Conservation (phyloP, 64 coral and sea anemone genomes). For the Porites australiensis region DNA sequence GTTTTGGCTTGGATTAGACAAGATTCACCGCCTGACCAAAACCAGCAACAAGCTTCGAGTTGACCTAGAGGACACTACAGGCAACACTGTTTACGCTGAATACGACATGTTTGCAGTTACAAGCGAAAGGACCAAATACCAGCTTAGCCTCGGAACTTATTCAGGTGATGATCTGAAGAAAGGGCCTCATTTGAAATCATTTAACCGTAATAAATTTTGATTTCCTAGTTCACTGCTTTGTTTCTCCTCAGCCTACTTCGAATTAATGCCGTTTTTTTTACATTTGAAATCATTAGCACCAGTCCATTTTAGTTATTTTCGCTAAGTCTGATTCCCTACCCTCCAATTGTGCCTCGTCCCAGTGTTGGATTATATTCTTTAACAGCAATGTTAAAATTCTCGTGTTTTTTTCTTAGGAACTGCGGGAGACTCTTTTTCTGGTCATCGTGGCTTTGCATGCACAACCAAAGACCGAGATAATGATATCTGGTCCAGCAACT, state of each 20-base stretch:
- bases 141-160: conserved; percentile 46
- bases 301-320: too few relatives aligned
- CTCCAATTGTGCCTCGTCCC: too few relatives aligned
- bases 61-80: conserved; percentile 45
- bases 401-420: background rate
- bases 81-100: conserved; percentile 27
- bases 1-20: conserved; percentile 72
- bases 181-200: too few relatives aligned
- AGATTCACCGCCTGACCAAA: conserved; percentile 55
- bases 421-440: conserved; percentile 36
- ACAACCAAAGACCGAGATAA: conserved; percentile 60
- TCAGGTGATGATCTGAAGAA: background rate
- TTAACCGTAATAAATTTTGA: background rate
- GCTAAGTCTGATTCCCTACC: too few relatives aligned
- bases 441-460: background rate
- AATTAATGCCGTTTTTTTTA: too few relatives aligned
- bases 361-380: too few relatives aligned
- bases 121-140: conserved; percentile 51
- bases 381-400: background rate
- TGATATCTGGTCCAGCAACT: background rate
- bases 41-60: conserved; percentile 22
- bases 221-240: background rate
- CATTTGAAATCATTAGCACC: background rate
- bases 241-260: too few relatives aligned
- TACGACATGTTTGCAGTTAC: conserved; percentile 53